phyloP scores from a whole-genome alignment of 1,140 invertebrate genomes.

The Stegodyphus mimosarum region DNA sequence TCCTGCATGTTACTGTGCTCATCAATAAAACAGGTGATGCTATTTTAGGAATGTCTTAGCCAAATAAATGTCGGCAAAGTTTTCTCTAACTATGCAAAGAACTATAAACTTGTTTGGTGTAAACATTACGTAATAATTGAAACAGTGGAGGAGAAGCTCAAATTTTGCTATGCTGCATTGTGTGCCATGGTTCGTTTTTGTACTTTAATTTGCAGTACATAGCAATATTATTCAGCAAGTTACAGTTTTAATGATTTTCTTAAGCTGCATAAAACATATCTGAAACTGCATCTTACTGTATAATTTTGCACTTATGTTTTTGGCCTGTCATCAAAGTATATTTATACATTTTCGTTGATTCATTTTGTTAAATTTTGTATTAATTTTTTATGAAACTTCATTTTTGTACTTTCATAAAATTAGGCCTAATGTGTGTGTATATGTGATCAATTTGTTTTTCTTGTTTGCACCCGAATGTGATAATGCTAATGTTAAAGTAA shows the following conservation, averaged over 20 bases:
- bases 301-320: constrained; percentile 31
- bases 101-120: background rate
- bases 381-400: constrained; percentile 26
- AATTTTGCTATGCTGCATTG: constrained; percentile 45
- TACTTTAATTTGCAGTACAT: constrained; percentile 29
- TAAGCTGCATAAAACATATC: constrained; percentile 48
- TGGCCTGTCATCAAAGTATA: constrained; percentile 50
- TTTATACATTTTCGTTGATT: constrained; percentile 34
- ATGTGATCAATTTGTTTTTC: no score
- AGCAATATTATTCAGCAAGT: constrained; percentile 25
- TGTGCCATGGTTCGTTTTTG: constrained; percentile 39
- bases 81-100: constrained; percentile 36
- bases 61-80: background rate
- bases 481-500: no score
- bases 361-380: constrained; percentile 30
- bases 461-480: no score
- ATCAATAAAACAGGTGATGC: background rate
- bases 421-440: no score
- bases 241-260: constrained; percentile 15
- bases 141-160: constrained; percentile 29
- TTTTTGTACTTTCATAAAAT: constrained; percentile 46
- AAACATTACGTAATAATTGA: background rate
- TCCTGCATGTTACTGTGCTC: background rate
- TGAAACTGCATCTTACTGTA: constrained; percentile 25
- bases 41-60: background rate